phyloP scores from a whole-genome alignment of 2,888 invertebrate genomes.

The Lomographa bimaculata region DNA sequence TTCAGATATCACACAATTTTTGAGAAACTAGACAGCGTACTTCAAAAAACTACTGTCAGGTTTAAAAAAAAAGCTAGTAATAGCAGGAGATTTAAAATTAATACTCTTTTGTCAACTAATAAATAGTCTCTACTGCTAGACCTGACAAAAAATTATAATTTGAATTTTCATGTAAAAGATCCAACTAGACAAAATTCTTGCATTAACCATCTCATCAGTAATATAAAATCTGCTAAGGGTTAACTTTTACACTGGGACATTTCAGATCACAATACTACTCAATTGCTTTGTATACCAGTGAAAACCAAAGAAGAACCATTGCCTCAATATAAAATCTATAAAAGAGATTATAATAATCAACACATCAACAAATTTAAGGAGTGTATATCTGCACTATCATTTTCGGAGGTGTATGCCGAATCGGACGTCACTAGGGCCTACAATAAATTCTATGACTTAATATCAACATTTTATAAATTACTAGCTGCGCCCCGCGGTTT shows the following conservation, averaged over 20 bases:
- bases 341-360: neutral
- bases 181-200: neutral
- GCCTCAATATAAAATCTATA: neutral
- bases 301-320: neutral
- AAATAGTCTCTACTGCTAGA: too few species aligned
- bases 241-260: constrained; percentile 1
- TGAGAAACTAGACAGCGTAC: too few species aligned
- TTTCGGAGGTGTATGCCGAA: neutral
- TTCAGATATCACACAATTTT: too few species aligned
- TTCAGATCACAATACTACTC: constrained; percentile 4
- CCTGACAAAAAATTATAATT: neutral
- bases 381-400: neutral
- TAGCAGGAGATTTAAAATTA: too few species aligned
- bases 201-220: too few species aligned
- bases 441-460: neutral
- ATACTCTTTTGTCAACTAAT: too few species aligned
- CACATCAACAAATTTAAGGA: constrained; percentile 1
- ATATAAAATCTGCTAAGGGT: neutral
- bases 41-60: too few species aligned
- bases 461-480: too few species aligned
- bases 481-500: too few species aligned
- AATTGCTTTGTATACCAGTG: neutral
- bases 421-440: neutral
- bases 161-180: neutral
- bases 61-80: too few species aligned